Evolutionary conservation across 2,888 invertebrate species (phyloP).

Genomic region (Andrena praecox): DNA sequence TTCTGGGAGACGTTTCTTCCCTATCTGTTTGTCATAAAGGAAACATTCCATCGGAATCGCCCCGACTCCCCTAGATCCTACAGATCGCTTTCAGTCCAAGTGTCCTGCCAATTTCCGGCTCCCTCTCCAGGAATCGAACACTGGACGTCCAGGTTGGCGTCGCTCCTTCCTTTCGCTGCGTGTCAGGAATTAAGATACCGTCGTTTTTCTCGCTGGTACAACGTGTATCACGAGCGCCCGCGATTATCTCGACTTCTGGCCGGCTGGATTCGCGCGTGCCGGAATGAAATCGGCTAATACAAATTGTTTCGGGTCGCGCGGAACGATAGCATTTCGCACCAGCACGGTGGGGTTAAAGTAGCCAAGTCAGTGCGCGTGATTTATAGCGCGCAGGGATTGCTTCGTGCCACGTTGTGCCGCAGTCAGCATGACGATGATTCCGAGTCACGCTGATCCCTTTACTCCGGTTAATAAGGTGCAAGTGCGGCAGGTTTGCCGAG

Average conservation of each 20-base stretch:
- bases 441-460: constrained; percentile 55
- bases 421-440: constrained; percentile 70
- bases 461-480: constrained; percentile 48
- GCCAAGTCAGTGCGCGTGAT: constrained; percentile 69
- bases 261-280: constrained; percentile 31
- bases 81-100: not conserved
- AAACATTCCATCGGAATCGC: constrained; percentile 5
- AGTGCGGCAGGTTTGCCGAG: constrained; percentile 27
- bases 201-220: constrained; percentile 9
- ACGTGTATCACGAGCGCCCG: not conserved
- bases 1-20: constrained; percentile 35
- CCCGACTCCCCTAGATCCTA: not conserved
- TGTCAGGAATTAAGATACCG: constrained; percentile 4
- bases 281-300: constrained; percentile 54
- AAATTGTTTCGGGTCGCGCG: constrained; percentile 65
- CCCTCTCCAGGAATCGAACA: not conserved
- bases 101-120: constrained; percentile 25
- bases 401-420: constrained; percentile 44
- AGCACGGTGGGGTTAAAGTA: constrained; percentile 55
- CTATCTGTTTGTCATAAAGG: constrained; percentile 43
- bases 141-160: not conserved
- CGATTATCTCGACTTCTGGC: constrained; percentile 37
- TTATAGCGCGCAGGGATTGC: constrained; percentile 60
- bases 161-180: not conserved
- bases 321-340: constrained; percentile 47